phyloP scores from a whole-genome alignment of 2,113 vertebrate genomes.

The Melozone crissalis region DNA sequence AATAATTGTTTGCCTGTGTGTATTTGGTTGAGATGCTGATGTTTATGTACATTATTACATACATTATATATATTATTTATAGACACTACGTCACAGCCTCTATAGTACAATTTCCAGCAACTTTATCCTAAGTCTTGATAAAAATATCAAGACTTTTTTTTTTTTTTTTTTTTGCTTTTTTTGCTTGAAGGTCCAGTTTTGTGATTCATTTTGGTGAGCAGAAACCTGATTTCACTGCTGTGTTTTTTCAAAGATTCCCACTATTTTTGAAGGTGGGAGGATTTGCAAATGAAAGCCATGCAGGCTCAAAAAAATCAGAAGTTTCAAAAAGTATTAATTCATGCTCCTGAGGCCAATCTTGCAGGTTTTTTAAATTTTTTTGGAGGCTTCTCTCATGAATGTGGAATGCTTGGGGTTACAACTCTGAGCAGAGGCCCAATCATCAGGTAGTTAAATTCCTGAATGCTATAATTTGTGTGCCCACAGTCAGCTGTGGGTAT shows the following conservation, averaged over 20 bases:
- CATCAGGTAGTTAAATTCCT: conserved; percentile 69
- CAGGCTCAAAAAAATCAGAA: conserved; percentile 3
- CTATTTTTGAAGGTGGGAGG: background rate
- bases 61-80: background rate
- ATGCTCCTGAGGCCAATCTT: conserved; percentile 7
- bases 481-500: conserved; percentile 64
- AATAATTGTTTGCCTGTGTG: background rate
- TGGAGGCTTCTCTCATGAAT: conserved; percentile 47
- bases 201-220: background rate
- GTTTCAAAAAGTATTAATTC: conserved; percentile 33
- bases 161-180: background rate
- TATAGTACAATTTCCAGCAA: background rate
- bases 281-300: background rate
- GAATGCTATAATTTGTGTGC: conserved; percentile 58
- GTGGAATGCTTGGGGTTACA: conserved; percentile 65
- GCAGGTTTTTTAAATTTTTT: background rate
- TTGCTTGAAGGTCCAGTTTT: background rate
- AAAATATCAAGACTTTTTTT: too few relatives aligned
- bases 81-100: background rate
- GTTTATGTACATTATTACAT: background rate
- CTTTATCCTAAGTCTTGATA: background rate
- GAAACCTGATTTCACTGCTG: background rate
- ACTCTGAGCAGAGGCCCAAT: conserved; percentile 41
- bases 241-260: background rate
- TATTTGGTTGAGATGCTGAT: background rate